Conservation (phyloP, 2,888 invertebrate species). For the Calameuta filiformis region DNA sequence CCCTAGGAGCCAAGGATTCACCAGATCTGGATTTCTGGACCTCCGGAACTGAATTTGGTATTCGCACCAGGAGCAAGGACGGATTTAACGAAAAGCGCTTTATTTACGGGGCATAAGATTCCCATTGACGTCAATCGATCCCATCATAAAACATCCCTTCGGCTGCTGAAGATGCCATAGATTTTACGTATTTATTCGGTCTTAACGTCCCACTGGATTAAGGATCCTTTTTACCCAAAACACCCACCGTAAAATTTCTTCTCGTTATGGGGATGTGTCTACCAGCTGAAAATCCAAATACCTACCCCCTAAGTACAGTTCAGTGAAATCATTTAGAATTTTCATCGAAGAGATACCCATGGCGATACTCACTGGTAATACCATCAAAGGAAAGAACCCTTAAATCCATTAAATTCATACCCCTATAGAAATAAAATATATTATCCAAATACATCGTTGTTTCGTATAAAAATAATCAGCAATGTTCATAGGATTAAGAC, state of each 20-base stretch:
- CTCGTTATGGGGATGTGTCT: neutral
- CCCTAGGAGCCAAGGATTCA: slow-evolving; percentile 17
- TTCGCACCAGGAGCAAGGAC: neutral
- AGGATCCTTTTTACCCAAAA: neutral
- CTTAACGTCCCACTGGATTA: neutral
- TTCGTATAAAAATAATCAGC: neutral
- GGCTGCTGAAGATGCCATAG: neutral
- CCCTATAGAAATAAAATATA: neutral
- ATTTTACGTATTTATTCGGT: neutral
- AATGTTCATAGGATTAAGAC: neutral
- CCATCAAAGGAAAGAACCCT: slow-evolving; percentile 35
- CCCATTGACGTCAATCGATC: neutral
- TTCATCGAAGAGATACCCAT: slow-evolving; percentile 9
- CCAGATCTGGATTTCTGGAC: neutral
- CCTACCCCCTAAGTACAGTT: neutral
- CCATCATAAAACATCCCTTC: neutral
- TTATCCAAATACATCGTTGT: neutral
- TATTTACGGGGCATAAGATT: neutral
- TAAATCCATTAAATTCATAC: slow-evolving; percentile 34
- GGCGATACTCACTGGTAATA: slow-evolving; percentile 30
- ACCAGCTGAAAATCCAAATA: neutral
- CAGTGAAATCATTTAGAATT: neutral
- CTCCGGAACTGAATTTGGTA: neutral
- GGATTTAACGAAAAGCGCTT: neutral
- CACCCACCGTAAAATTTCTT: neutral